Base-by-base conservation (phyloP, 2,113 vertebrate species). In the Mobula birostris region DNA sequence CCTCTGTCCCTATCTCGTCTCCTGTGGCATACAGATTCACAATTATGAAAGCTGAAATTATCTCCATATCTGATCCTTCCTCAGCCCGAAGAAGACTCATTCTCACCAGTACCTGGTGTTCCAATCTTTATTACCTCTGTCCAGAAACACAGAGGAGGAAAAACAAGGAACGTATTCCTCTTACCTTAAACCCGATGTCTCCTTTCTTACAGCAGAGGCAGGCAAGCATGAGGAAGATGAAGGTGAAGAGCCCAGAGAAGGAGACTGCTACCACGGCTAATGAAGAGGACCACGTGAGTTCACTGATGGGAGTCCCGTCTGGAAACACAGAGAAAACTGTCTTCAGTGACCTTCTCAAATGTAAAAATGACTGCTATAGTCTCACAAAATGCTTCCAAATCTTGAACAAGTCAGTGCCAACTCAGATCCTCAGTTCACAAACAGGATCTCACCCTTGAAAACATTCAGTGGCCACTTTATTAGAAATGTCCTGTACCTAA, bases 161-260 rank as follows among this genome's bases (percentile, higher is more conserved):
- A n/a, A 15, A 15, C 27, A 7, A 29, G 24, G 48, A 27, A n/a
- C 76, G 78, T 95, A 96, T 95, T 95, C 94, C n/a, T 32, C 97
- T 98, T 96, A 99, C 99, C 98, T 99, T 99, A 96, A 99, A 99
- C 95, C 98, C 98, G 0, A 97, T 97, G 94, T 97, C 97, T 15
- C 98, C 97, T 95, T 98, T 98, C 97, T 98, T 99, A 96, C 99
- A 99, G 97, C 99, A 99, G 96, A 99, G 95, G 94, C 99, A 99
- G 95, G 98, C 98, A 97, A 99, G 95, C 98, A 99, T 99, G 97
- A 99, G 98, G 98, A 98, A 98, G 95, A 98, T 96, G 95, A 98
- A 97, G 19, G 98, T 97, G 97, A 98, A 98, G 96, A 99, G 98
- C 7, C 98, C 98, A 0, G 97, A 98, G 95, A 98, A 97, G 82